Base-by-base conservation (phyloP, 1,140 invertebrate genomes). In the Papilio polytes region DNA sequence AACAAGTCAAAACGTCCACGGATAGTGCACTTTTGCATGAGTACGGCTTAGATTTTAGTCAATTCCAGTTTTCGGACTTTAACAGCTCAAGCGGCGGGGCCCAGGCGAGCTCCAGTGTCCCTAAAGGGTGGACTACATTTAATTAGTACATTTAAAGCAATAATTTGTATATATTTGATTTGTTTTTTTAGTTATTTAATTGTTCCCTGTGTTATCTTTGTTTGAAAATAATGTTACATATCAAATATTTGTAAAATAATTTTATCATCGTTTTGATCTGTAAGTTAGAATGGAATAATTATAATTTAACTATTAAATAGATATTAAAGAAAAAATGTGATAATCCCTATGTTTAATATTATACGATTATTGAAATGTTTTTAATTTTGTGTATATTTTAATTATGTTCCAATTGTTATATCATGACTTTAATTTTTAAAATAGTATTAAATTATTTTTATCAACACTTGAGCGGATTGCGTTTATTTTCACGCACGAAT, bases 21-120 rank as follows among this genome's bases (percentile, higher is more conserved):
- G 95, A 96, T 81, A 95, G 95, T 86, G 95, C 95, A 70, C 89
- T 96, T 63, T 92, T 96, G 84, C 94, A 96, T 80, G 95, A 96
- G 80, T 96, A 96, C 82, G 96, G 96, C 22, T 85, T 96, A 83
- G 95, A 96, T 86, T 96, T 96, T 87, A 95, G 95, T 83, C 93
- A 91, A 77, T 94, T 92, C 66, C 90, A 90, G 46, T 84, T 93
- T 80, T 85, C 89, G 22, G 90, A 91, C 74, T 89, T 88, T 66
- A 85, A 89, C 41, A 85, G 87, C 41, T 90, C 90, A 13, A 91
- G 88, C 81, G 77, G 83, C 1, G 77, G 85, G 36, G 85, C 84
- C 8, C 87, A 91, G n/a, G 74, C 87, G 7, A 78, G 85, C 8
- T 82, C 87, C 22, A 84, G 72, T n/a, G 89, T 92, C 46, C 92